A percentile compares a stretch with the other conserved stretches of the same genome.
phyloP scores from a whole-genome alignment of 2,888 invertebrate genomes.

The Heliconius ethilla region DNA sequence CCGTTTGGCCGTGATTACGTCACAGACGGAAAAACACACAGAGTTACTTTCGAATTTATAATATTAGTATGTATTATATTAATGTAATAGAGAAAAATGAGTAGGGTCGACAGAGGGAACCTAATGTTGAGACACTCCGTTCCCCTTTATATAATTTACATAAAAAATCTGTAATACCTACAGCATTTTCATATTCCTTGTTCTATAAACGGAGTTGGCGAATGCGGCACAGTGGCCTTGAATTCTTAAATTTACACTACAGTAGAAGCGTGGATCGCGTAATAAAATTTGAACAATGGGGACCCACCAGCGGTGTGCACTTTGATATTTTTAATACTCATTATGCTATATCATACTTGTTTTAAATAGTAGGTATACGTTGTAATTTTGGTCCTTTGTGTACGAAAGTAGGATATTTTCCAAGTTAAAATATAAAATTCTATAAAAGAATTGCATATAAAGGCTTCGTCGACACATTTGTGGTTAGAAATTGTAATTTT shows the following conservation, averaged over 20 bases:
- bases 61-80: no score
- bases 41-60: no score
- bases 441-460: slow-evolving; percentile 7
- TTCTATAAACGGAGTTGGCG: background rate
- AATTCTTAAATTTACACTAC: slow-evolving; percentile 27
- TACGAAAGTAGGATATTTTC: background rate
- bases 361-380: slow-evolving; percentile 3
- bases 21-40: no score
- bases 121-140: no score
- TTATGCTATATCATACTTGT: slow-evolving; percentile 16
- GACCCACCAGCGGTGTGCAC: slow-evolving; percentile 12
- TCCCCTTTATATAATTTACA: no score
- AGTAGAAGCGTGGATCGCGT: slow-evolving; percentile 24
- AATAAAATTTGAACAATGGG: slow-evolving; percentile 25
- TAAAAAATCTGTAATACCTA: background rate
- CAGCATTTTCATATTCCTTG: background rate
- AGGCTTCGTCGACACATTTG: background rate
- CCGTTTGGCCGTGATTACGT: no score
- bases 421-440: background rate
- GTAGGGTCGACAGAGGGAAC: no score
- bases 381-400: slow-evolving; percentile 18
- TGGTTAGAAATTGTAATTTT: background rate
- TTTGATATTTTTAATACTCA: slow-evolving; percentile 28
- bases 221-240: slow-evolving; percentile 20
- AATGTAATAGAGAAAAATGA: no score